Conservation (phyloP, 2,888 invertebrate genomes). For the Noctua janthina region DNA sequence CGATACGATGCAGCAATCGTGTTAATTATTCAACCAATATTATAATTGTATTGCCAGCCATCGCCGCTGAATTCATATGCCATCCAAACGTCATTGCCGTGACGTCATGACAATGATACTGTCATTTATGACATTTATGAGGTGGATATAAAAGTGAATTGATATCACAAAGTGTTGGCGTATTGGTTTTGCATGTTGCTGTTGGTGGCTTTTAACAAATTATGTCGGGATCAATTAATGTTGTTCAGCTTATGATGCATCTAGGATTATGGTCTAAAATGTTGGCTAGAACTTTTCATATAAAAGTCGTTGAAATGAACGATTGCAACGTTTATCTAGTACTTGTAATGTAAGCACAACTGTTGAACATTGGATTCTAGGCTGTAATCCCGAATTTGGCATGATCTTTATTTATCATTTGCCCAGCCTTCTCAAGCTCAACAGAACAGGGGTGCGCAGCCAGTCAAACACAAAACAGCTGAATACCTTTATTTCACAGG, state of each 20-base stretch:
- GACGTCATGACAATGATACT: conserved; percentile 47
- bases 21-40: conserved; percentile 82
- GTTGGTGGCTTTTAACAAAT: not conserved
- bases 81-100: conserved; percentile 43
- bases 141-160: conserved; percentile 46
- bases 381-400: not conserved
- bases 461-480: no score
- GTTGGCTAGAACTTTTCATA: no score
- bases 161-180: conserved; percentile 33
- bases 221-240: not conserved
- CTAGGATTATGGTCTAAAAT: not conserved
- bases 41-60: conserved; percentile 63
- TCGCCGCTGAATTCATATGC: conserved; percentile 54
- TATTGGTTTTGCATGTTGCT: conserved; percentile 37
- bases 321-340: not conserved
- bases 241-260: not conserved
- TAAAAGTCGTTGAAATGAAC: not conserved
- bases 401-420: not conserved
- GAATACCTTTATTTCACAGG: not conserved
- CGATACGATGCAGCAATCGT: conserved; percentile 73
- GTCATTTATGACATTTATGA: conserved; percentile 66
- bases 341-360: not conserved
- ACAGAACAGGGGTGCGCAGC: no score
- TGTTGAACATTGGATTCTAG: not conserved
- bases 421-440: not conserved